A percentile compares a stretch with the other conserved stretches of the same genome.
Evolutionary conservation across 2,113 vertebrate species (phyloP).

Genomic region (Poeciliopsis retropinna): DNA sequence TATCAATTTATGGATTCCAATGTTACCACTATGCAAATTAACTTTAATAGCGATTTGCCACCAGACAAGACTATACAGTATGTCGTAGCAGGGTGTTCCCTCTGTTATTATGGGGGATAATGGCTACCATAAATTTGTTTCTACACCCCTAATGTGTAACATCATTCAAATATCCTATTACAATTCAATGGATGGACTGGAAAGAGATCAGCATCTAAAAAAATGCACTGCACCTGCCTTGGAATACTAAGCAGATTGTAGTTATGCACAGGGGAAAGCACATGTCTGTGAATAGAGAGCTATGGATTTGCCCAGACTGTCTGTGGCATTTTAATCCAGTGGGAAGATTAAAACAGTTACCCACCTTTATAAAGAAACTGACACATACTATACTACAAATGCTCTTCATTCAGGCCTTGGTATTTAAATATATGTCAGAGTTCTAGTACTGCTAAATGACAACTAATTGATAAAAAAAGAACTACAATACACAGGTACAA

Average conservation of each 20-base stretch:
- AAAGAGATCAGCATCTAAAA: conserved; percentile 68
- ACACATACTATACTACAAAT: conserved; percentile 43
- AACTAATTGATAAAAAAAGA: neutral
- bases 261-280: conserved; percentile 49
- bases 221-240: conserved; percentile 80
- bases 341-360: conserved; percentile 71
- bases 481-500: neutral
- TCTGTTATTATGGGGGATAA: conserved; percentile 45
- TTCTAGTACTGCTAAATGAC: conserved; percentile 12
- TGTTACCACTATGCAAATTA: conserved; percentile 16
- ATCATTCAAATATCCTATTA: conserved; percentile 70
- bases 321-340: conserved; percentile 77
- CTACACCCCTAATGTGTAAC: conserved; percentile 53
- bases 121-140: conserved; percentile 44
- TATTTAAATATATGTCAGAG: conserved; percentile 14
- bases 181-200: conserved; percentile 60
- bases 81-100: conserved; percentile 11
- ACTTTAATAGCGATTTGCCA: conserved; percentile 37
- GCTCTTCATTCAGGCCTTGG: conserved; percentile 7
- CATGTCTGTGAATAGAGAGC: conserved; percentile 72
- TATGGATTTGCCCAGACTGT: conserved; percentile 77
- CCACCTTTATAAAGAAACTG: conserved; percentile 61
- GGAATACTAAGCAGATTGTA: conserved; percentile 78
- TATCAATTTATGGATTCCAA: neutral
- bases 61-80: conserved; percentile 6